Evolutionary conservation across 2,113 vertebrate species (phyloP).

Genomic region (Butorides virescens): DNA sequence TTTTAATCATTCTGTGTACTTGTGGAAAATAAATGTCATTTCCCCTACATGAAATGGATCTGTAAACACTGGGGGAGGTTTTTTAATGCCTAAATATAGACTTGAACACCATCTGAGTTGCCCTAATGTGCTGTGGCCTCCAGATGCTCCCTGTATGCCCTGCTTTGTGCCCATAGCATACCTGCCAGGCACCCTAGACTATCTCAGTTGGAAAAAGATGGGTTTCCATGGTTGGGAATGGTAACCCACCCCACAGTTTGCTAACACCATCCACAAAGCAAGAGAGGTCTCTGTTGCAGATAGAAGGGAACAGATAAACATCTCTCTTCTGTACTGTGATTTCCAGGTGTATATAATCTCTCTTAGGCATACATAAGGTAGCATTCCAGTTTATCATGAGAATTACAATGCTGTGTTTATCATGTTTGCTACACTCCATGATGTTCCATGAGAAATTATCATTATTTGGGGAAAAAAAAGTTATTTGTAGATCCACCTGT

Average conservation of each 20-base stretch:
- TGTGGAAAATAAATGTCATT: not conserved
- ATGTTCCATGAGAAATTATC: not conserved
- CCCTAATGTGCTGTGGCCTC: not conserved
- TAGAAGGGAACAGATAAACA: not conserved
- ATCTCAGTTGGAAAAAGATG: fast-evolving
- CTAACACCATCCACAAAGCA: not conserved
- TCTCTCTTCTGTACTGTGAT: not conserved
- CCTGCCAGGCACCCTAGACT: not conserved
- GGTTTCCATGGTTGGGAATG: not conserved
- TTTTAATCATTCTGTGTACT: not conserved
- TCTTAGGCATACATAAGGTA: not conserved
- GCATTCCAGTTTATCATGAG: not conserved
- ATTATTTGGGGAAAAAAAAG: not conserved
- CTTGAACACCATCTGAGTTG: not conserved
- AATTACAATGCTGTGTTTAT: not conserved
- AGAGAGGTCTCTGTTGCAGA: not conserved
- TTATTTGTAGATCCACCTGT: not conserved
- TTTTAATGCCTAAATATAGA: not conserved
- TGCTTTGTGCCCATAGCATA: not conserved
- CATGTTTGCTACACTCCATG: fast-evolving
- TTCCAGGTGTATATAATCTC: not conserved
- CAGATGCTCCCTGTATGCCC: fast-evolving
- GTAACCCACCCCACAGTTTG: not conserved
- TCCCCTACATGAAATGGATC: not conserved
- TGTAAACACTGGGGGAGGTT: not conserved